phyloP scores from a whole-genome alignment of 2,888 invertebrate species.

The Mamestra brassicae region DNA sequence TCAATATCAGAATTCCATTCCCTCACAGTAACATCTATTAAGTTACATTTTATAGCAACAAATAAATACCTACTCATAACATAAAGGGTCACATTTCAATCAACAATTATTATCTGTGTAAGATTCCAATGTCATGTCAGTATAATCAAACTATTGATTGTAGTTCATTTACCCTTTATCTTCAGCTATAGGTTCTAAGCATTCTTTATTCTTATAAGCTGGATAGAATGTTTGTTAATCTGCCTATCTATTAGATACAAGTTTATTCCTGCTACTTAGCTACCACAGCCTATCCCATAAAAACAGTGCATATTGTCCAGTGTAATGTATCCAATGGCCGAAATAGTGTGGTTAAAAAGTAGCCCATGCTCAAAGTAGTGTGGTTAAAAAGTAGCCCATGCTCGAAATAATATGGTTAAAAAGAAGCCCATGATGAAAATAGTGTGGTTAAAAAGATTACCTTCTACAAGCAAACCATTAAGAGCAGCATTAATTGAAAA shows the following conservation, averaged over 20 bases:
- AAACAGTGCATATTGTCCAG: neutral
- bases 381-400: too few species aligned
- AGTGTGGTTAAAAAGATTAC: too few species aligned
- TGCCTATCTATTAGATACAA: neutral
- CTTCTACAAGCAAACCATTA: too few species aligned
- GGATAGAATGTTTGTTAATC: neutral
- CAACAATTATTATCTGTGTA: conserved; percentile 46
- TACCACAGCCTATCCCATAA: neutral
- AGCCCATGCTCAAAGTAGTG: too few species aligned
- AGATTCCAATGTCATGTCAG: conserved; percentile 60
- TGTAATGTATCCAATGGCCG: neutral
- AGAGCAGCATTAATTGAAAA: too few species aligned
- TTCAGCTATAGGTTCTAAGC: conserved; percentile 31
- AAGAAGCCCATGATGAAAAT: too few species aligned
- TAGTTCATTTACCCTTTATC: conserved; percentile 57
- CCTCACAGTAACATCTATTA: neutral
- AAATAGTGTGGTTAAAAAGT: neutral
- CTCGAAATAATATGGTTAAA: too few species aligned
- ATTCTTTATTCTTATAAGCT: conserved; percentile 19
- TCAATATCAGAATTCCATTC: neutral
- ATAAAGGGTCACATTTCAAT: conserved; percentile 39
- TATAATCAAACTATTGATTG: conserved; percentile 32
- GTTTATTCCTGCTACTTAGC: neutral
- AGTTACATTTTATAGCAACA: neutral
- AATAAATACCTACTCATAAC: neutral